Percentiles rank a stretch among this genome's conserved stretches.
Evolutionary conservation across 1,140 invertebrate genomes (phyloP).

Genomic region (Campoletis sonorensis): DNA sequence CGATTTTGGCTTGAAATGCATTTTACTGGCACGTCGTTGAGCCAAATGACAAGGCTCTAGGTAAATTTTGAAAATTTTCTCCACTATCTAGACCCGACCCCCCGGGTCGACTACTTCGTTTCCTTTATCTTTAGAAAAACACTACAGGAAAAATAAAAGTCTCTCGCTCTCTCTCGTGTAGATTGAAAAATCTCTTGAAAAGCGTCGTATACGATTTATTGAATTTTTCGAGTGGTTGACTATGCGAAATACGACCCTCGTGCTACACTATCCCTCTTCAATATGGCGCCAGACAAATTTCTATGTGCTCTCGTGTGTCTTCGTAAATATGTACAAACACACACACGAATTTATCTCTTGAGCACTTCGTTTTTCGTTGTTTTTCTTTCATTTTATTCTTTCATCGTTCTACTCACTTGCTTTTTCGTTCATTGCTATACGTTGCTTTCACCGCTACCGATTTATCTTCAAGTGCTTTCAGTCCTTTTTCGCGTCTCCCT

Average conservation of each 20-base stretch:
- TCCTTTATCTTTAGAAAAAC: not conserved
- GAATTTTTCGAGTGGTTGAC: conserved; percentile 7
- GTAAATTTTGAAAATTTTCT: not conserved
- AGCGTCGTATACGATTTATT: conserved; percentile 17
- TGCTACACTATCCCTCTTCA: not conserved
- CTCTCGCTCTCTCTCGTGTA: not conserved
- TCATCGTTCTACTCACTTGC: too few relatives aligned
- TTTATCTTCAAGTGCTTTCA: too few relatives aligned
- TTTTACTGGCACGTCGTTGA: not conserved
- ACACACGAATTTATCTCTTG: too few relatives aligned
- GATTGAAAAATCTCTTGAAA: not conserved
- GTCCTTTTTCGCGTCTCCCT: too few relatives aligned
- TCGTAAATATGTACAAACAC: too few relatives aligned
- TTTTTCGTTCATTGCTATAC: too few relatives aligned
- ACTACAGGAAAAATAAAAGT: not conserved
- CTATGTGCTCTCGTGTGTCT: not conserved
- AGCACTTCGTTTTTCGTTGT: too few relatives aligned
- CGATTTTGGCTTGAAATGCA: not conserved
- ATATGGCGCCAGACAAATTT: not conserved
- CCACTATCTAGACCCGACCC: not conserved
- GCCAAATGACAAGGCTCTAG: not conserved
- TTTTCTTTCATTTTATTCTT: too few relatives aligned
- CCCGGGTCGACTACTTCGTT: not conserved
- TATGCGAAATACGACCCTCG: conserved; percentile 5
- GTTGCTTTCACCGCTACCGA: too few relatives aligned